A percentile compares a stretch with the other conserved stretches of the same genome.
Conservation (phyloP, 2,888 invertebrate species). For the Tuta absoluta region DNA sequence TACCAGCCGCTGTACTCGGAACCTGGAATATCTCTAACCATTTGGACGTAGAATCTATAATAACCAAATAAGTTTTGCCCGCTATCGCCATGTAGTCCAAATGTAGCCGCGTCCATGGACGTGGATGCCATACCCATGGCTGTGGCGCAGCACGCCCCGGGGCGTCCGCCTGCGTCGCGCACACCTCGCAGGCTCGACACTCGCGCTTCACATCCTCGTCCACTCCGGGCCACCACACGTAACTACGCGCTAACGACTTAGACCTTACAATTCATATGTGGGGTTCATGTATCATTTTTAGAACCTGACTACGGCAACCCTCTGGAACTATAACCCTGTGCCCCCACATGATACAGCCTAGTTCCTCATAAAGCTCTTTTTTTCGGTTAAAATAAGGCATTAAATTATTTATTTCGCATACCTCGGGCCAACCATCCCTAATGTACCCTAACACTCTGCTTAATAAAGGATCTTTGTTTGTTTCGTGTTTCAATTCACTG, state of each 20-base stretch:
- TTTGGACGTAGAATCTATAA: constrained; percentile 27
- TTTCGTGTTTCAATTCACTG: constrained; percentile 5
- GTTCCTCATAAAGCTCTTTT: constrained; percentile 17
- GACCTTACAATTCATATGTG: constrained; percentile 28
- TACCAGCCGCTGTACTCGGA: constrained; percentile 12
- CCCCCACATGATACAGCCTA: constrained; percentile 28
- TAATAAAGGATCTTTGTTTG: neutral
- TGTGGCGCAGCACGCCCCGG: constrained; percentile 27
- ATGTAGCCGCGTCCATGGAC: constrained; percentile 27
- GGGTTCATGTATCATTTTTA: constrained; percentile 24
- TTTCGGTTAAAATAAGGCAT: constrained; percentile 30
- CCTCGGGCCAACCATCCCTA: constrained; percentile 24
- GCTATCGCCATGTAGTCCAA: constrained; percentile 26
- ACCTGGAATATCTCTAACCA: constrained; percentile 25
- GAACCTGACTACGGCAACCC: neutral
- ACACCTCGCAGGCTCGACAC: constrained; percentile 26
- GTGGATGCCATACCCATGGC: constrained; percentile 24
- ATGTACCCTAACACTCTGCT: constrained; percentile 15
- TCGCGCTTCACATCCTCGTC: constrained; percentile 31
- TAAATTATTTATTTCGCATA: constrained; percentile 19
- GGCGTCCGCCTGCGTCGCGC: constrained; percentile 30
- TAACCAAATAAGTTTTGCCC: constrained; percentile 24
- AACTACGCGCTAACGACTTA: constrained; percentile 25
- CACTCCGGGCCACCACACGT: constrained; percentile 19
- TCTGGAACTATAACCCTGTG: constrained; percentile 21